phyloP scores from a whole-genome alignment of 2,888 invertebrate genomes.

The Scaptomyza reducta region DNA sequence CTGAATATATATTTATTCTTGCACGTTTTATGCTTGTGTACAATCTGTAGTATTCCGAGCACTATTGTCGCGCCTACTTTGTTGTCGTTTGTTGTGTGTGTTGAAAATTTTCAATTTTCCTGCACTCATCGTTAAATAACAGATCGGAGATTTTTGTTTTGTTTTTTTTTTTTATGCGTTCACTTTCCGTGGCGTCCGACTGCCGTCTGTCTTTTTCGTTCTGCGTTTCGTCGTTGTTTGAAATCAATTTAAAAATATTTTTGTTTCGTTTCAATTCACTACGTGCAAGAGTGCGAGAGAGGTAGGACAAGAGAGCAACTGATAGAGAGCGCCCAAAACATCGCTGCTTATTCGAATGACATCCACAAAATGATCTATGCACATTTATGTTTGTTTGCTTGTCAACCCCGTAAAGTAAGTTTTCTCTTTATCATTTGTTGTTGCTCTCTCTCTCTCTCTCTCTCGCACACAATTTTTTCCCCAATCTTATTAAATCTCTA shows the following conservation, averaged over 20 bases:
- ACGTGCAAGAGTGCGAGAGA: constrained; percentile 21
- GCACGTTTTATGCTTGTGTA: constrained; percentile 1
- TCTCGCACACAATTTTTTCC: neutral
- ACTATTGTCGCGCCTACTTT: constrained; percentile 40
- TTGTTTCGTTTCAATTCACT: constrained; percentile 60
- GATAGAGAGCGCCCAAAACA: constrained; percentile 2
- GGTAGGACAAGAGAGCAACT: constrained; percentile 3
- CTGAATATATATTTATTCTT: neutral
- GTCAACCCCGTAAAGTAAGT: constrained; percentile 15
- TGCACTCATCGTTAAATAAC: constrained; percentile 61
- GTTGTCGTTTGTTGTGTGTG: constrained; percentile 20
- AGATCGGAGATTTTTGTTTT: constrained; percentile 30
- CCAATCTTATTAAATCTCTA: constrained; percentile 3
- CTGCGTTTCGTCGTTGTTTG: constrained; percentile 64
- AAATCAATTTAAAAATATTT: constrained; percentile 80
- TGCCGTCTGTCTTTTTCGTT: constrained; percentile 50
- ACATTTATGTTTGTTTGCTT: constrained; percentile 21
- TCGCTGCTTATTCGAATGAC: constrained; percentile 53
- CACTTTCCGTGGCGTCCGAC: constrained; percentile 34
- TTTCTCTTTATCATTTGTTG: constrained; percentile 30
- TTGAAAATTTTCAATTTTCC: constrained; percentile 35
- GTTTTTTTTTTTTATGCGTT: constrained; percentile 28
- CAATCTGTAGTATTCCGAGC: constrained; percentile 16
- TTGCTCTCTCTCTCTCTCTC: neutral
- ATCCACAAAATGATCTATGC: constrained; percentile 56